phyloP scores from a whole-genome alignment of 1,140 invertebrate genomes.

The Zeugodacus cucurbitae region DNA sequence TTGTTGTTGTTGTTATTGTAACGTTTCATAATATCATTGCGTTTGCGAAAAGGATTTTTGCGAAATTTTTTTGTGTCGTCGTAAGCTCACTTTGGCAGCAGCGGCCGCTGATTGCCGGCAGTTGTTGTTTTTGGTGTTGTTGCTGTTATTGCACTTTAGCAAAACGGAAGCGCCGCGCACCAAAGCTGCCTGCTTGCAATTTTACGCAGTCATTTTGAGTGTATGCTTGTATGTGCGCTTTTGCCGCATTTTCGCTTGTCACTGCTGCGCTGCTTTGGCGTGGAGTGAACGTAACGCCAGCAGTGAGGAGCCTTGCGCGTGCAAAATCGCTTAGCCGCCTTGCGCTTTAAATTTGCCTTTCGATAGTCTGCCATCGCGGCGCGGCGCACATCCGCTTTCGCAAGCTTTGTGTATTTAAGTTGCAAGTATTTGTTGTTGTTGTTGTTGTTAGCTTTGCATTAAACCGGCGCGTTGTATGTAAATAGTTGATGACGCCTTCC shows the following conservation, averaged over 20 bases:
- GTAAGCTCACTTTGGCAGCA: not conserved
- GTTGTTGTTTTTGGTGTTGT: not conserved
- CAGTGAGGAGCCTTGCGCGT: not conserved
- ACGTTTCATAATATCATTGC: not conserved
- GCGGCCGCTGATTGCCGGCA: not conserved
- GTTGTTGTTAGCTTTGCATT: not conserved
- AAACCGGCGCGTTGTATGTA: not conserved
- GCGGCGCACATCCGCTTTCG: not conserved
- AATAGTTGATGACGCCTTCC: conserved; percentile 25
- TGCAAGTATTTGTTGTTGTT: not conserved
- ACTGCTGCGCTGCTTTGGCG: not conserved
- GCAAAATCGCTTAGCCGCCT: not conserved
- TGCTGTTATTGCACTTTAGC: not conserved
- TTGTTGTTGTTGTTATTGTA: not conserved
- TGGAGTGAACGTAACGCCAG: not conserved
- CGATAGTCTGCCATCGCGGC: not conserved
- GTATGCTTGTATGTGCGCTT: not conserved
- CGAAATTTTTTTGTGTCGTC: not conserved
- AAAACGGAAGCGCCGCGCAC: not conserved
- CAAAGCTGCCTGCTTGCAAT: not conserved
- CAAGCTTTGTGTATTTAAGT: not conserved
- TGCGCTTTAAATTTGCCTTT: not conserved
- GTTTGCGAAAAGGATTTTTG: not conserved
- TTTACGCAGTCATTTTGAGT: not conserved
- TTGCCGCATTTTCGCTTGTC: not conserved